These are phyloP conservation scores for Calliphora vomitoria DNA, from an alignment of 2,888 invertebrate species.

Conservation along the genomic window DNA sequence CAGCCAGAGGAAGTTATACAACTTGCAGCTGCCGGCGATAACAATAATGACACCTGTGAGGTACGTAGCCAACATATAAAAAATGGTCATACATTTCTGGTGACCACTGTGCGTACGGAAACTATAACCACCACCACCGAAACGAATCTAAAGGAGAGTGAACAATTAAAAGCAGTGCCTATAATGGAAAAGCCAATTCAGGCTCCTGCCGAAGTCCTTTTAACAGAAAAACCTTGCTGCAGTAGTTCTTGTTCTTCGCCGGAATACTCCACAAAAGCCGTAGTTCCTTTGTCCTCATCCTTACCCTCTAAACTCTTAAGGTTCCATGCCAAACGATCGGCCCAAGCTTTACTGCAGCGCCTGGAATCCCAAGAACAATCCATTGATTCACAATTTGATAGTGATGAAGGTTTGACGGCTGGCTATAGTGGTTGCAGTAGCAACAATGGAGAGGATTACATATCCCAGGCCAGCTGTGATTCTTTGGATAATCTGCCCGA, in stretches of 20 bases:
- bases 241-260: constrained; percentile 70
- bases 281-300: constrained; percentile 83
- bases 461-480: constrained; percentile 69
- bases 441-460: constrained; percentile 66
- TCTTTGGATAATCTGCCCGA: constrained; percentile 67
- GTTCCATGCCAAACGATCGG: constrained; percentile 81
- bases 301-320: constrained; percentile 82
- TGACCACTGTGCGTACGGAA: constrained; percentile 77
- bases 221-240: constrained; percentile 77
- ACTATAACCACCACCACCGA: constrained; percentile 53
- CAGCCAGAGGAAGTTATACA: constrained; percentile 64
- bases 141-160: neutral
- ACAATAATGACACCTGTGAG: constrained; percentile 72
- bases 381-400: constrained; percentile 81
- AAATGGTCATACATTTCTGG: constrained; percentile 80
- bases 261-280: constrained; percentile 75
- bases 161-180: constrained; percentile 78
- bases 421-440: constrained; percentile 59
- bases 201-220: neutral
- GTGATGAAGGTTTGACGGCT: constrained; percentile 75
- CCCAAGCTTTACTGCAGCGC: constrained; percentile 79
- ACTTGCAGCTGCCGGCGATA: constrained; percentile 15
- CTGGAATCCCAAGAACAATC: constrained; percentile 76
- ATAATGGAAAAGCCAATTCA: constrained; percentile 69
- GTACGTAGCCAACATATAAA: constrained; percentile 76